Evolutionary conservation across 2,888 invertebrate genomes (phyloP), one percentile per base, ranked within the genome.

Genomic region (Diarsia mendica): DNA sequence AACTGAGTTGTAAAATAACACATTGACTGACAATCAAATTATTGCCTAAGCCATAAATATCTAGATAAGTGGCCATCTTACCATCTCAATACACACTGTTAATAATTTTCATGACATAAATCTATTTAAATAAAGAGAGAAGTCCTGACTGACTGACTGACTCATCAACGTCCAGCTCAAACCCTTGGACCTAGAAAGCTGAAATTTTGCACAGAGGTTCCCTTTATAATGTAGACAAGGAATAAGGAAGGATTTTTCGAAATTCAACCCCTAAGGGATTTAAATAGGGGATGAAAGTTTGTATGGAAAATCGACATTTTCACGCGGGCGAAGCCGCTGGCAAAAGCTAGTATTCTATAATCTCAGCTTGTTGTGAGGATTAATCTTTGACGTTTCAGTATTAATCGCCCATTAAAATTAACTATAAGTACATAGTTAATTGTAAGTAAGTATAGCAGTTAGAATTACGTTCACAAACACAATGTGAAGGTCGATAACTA

Each of bases 361-460:
- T 18, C 58, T 58, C 44, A 60, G 48, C 51, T 79, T 66, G 48
- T 61, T 71, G 58, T 65, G 46, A 51, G 55, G 67, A 79, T 73
- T 67, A 80, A 73, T 74, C 67, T 28, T 74, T 23, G 74, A 80
- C 80, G 67, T 74, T 80, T 58, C n/a, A 67, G 53, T 58, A 79
- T 79, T 79, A 67, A 80, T 79, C 63, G 39, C 55, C 39, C 64
- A 74, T 73, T 80, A 60, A 80, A 73, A 49, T 58, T 67, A n/a
- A 48, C n/a, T 51, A 9, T 79, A 61, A 55, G 65, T 53, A 79
- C 28, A 39, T 48, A 61, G 28, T 79, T 65, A 65, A 68, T 53
- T 39, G 53, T 75, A 58, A 75, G 55, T 77, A 68, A 63, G 68
- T 63, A 64, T 48, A 79, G 66, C 72, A 46, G 28, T 66, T 66